Base-by-base conservation (phyloP, 2,888 invertebrate genomes). In the Stomorhina lunata region DNA sequence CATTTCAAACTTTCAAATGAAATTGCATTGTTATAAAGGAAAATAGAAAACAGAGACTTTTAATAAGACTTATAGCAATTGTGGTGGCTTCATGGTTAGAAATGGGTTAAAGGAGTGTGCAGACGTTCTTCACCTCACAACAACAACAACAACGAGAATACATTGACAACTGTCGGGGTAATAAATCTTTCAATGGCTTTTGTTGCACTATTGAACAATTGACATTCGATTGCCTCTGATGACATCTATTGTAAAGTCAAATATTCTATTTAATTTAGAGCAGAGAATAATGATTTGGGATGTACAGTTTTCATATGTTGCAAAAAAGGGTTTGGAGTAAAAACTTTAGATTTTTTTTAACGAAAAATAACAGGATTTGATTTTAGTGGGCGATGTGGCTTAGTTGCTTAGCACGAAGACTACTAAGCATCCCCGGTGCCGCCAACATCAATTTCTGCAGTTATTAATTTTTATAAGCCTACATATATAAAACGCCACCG, bases 121-220 rank as follows among this genome's bases (percentile, higher is more conserved):
- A 32, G 9, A 27, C 29, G 50, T 40, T 40, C 12, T 43, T 15
- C n/a, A n/a, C n/a, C n/a, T n/a, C n/a, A n/a, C n/a, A n/a, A n/a
- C n/a, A n/a, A n/a, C n/a, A n/a, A n/a, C n/a, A n/a, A n/a, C n/a
- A n/a, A n/a, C n/a, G n/a, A n/a, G n/a, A 73, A 53, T 75, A 45
- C 32, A 65, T 65, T 57, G 81, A 17, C 32, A 72, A 66, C 48
- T 48, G 72, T 63, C 71, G 71, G 57, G 80, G 84, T 65, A 84
- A 86, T 86, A 86, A 86, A 86, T 86, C 86, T 84, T 81, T 79
- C 77, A 80, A 55, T 34, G 59, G 48, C 79, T 71, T 76, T 84
- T 84, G 83, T 84, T 79, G 73, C 73, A 73, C 59, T 79, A 57
- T 75, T 61, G 53, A 79, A 79, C 79, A 75, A 61, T 75, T 79